phyloP scores from a whole-genome alignment of 2,888 invertebrate species.

The Agrochola lychnidis region DNA sequence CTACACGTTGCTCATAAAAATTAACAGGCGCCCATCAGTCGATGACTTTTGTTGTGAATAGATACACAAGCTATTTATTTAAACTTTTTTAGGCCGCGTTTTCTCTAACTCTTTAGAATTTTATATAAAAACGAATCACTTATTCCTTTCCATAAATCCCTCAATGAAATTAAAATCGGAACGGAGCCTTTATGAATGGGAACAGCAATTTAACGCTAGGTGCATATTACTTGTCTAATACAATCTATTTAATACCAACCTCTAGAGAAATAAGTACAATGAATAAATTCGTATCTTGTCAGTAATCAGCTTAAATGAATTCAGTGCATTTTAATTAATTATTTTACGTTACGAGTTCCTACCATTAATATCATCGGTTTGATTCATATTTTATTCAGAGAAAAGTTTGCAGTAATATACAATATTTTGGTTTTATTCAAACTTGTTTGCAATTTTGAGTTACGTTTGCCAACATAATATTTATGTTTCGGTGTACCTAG shows the following conservation, averaged over 20 bases:
- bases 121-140: background rate
- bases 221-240: background rate
- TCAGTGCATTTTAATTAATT: constrained; percentile 25
- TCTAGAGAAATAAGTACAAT: background rate
- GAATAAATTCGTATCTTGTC: background rate
- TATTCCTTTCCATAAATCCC: background rate
- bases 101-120: too few relatives aligned
- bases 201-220: constrained; percentile 13
- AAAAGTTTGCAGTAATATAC: background rate
- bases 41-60: background rate
- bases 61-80: background rate
- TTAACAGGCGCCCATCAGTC: background rate
- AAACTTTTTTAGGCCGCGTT: too few relatives aligned
- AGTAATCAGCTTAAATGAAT: constrained; percentile 17
- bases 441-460: background rate
- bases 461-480: too few relatives aligned
- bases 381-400: constrained; percentile 20
- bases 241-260: background rate
- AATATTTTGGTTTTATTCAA: background rate
- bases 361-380: constrained; percentile 14
- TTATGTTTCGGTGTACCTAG: background rate
- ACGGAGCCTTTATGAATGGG: background rate
- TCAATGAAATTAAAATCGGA: background rate
- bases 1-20: constrained; percentile 2
- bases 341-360: background rate